These are phyloP conservation scores for Pseudopodoces humilis DNA, from an alignment of 2,113 vertebrate genomes.

Conservation along the genomic window DNA sequence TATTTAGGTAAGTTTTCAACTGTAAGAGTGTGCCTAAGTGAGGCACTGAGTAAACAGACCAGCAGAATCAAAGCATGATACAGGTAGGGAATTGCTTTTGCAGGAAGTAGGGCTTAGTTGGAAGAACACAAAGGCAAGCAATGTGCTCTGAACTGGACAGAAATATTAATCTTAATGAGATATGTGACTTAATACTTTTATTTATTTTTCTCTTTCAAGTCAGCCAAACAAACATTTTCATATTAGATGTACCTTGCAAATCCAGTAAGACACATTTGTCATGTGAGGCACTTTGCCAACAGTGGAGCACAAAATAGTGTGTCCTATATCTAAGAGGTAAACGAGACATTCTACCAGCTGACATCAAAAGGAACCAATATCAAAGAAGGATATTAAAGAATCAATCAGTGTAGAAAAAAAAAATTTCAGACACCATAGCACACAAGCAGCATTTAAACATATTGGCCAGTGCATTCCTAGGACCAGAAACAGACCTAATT, in stretches of 20 bases:
- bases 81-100: not conserved
- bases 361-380: not conserved
- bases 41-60: not conserved
- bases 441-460: not conserved
- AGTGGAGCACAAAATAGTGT: not conserved
- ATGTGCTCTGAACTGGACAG: not conserved
- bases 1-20: not conserved
- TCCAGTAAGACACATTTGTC: not conserved
- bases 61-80: not conserved
- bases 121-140: not conserved
- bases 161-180: not conserved
- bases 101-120: not conserved
- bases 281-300: not conserved
- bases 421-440: not conserved
- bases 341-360: not conserved
- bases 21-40: not conserved
- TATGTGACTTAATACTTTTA: not conserved
- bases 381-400: not conserved
- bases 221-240: not conserved
- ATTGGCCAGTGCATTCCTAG: not conserved
- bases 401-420: not conserved
- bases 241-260: not conserved
- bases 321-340: not conserved
- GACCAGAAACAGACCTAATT: not conserved
- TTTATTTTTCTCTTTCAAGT: not conserved